A percentile compares a stretch with the other conserved stretches of the same genome.
phyloP scores from a whole-genome alignment of 2,888 invertebrate genomes.

The Epiblema foenella region DNA sequence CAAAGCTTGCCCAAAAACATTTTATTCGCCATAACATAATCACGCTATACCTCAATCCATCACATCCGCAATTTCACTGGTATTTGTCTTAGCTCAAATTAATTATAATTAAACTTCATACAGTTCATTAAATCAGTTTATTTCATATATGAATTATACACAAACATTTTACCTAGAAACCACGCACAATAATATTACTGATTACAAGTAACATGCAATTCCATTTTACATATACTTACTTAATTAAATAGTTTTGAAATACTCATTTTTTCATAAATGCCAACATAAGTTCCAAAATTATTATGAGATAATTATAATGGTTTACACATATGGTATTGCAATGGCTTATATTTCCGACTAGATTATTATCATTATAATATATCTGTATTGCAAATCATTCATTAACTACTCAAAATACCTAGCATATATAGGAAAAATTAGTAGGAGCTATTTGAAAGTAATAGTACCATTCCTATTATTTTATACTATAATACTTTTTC shows the following conservation, averaged over 20 bases:
- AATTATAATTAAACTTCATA: not conserved
- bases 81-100: not conserved
- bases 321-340: slow-evolving; percentile 75
- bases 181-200: slow-evolving; percentile 58
- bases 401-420: slow-evolving; percentile 33
- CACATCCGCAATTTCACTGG: not conserved
- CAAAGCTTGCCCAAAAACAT: too few species aligned
- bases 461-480: slow-evolving; percentile 43
- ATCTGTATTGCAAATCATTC: slow-evolving; percentile 68
- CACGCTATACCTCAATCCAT: not conserved
- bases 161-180: slow-evolving; percentile 66
- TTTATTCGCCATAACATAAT: not conserved
- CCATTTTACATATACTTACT: slow-evolving; percentile 41
- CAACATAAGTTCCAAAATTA: slow-evolving; percentile 54
- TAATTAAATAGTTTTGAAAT: slow-evolving; percentile 47
- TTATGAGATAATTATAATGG: slow-evolving; percentile 49
- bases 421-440: slow-evolving; percentile 22
- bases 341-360: slow-evolving; percentile 84
- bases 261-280: slow-evolving; percentile 62
- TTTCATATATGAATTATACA: slow-evolving; percentile 67
- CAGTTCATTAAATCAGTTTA: slow-evolving; percentile 56
- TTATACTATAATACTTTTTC: slow-evolving; percentile 36
- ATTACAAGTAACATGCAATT: slow-evolving; percentile 49
- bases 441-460: slow-evolving; percentile 29
- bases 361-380: slow-evolving; percentile 79